Base-by-base conservation (phyloP, 2,113 vertebrate species). In the Nycticorax nycticorax region DNA sequence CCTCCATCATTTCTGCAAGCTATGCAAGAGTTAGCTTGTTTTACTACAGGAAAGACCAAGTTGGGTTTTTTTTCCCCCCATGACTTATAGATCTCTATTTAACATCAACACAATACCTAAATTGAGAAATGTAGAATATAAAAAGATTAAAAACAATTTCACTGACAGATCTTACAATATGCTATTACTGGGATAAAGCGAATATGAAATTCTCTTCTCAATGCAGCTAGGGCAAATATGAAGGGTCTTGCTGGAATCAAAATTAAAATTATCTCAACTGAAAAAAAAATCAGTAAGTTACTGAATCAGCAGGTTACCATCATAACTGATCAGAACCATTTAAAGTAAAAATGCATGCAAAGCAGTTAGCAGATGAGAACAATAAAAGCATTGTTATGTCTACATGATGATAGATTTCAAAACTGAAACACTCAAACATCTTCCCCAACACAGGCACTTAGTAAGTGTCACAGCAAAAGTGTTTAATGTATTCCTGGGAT, bases 341-440 rank as follows among this genome's bases (percentile, higher is more conserved):
- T 35, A 24, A 62, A 89, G 79, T 43, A 48, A 91, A 86, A 92
- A 30, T 22, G 80, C 69, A 60, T 3, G 56, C 73, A 24, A 85
- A 87, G 76, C 80, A 97, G 84, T 62, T 3, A 62, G 59, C 80
- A 89, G 86, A 63, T 68, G 73, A 92, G 87, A 94, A 92, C 60
- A 96, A 88, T 77, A 86, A 52, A 82, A 89, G 80, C 89, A 78
- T 72, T 96, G 68, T 84, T 32, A 66, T 64, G 91, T 82, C 91
- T 72, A 19, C 86, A 60, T 2, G 55, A 81, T 35, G 35, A 81
- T 0, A 59, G 60, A 93, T 94, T 96, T 68, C 89, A 32, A 85
- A 83, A 92, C 56, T 64, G 59, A 55, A 93, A 30, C 28, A 24
- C 47, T 78, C 89, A 74, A 94, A 67, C 81, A 91, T 53, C 77